phyloP scores from a whole-genome alignment of 1,140 invertebrate species.

The Drosophila triauraria region DNA sequence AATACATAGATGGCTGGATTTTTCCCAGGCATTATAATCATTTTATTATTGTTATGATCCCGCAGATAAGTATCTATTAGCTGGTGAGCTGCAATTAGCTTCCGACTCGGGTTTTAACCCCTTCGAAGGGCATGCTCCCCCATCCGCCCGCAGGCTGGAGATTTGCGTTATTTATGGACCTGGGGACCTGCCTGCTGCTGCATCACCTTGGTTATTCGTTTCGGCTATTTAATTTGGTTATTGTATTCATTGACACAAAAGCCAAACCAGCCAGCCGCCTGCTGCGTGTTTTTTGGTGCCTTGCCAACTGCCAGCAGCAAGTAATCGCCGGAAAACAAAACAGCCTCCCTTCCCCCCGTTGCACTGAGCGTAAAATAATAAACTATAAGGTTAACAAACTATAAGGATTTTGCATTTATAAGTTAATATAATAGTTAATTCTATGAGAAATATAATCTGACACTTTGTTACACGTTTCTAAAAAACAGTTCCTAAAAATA shows the following conservation, averaged over 20 bases:
- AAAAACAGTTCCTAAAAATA: too few relatives aligned
- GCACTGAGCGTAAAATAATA: conserved; percentile 7
- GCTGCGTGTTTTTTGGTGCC: conserved; percentile 60
- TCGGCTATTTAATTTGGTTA: conserved; percentile 75
- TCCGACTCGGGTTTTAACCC: conserved; percentile 37
- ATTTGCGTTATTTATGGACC: conserved; percentile 37
- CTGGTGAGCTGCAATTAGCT: conserved; percentile 51
- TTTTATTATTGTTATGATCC: conserved; percentile 41
- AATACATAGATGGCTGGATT: conserved; percentile 9
- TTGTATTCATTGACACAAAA: conserved; percentile 84
- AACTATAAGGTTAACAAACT: background rate
- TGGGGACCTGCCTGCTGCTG: conserved; percentile 18
- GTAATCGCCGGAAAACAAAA: conserved; percentile 56
- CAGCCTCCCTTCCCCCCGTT: conserved; percentile 8
- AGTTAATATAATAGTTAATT: too few relatives aligned
- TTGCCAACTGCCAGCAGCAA: conserved; percentile 59
- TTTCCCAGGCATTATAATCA: conserved; percentile 39
- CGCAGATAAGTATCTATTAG: conserved; percentile 73
- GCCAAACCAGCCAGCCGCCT: conserved; percentile 56
- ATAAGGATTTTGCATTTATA: background rate
- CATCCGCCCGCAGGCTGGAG: conserved; percentile 31
- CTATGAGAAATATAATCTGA: too few relatives aligned
- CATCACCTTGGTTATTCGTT: conserved; percentile 73
- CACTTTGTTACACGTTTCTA: too few relatives aligned
- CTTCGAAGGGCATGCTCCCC: conserved; percentile 13